Percentiles rank a stretch among this genome's conserved stretches.
phyloP scores from a whole-genome alignment of 2,113 vertebrate species.

The Herpailurus yagouaroundi region DNA sequence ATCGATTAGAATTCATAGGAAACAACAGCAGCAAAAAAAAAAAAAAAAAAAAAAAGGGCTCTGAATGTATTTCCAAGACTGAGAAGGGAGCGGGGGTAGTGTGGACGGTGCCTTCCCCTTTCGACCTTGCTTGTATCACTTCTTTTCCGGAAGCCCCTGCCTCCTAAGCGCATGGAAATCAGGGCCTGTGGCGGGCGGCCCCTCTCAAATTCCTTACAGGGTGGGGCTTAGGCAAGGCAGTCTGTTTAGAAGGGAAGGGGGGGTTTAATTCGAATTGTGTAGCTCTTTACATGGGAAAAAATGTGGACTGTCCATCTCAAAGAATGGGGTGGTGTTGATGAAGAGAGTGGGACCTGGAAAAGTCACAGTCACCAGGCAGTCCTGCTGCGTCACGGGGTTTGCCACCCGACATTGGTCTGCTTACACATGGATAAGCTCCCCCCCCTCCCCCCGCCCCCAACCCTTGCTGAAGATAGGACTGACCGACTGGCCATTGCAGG shows the following conservation, averaged over 20 bases:
- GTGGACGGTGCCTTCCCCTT: neutral
- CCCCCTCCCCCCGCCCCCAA: fast-evolving
- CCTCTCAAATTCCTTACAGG: neutral
- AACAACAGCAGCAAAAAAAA: neutral
- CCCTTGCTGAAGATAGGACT: neutral
- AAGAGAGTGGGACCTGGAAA: neutral
- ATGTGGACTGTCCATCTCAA: neutral
- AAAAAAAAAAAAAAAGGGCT: neutral
- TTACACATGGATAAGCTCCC: too few relatives aligned
- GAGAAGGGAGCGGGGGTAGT: neutral
- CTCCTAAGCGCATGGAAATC: neutral
- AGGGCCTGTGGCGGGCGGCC: neutral
- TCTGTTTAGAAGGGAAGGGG: neutral
- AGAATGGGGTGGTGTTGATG: neutral
- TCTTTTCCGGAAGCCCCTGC: neutral
- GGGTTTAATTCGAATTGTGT: neutral
- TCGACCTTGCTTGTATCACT: neutral
- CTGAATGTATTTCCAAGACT: neutral
- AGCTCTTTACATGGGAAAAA: neutral
- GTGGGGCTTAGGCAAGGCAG: neutral
- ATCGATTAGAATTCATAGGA: neutral
- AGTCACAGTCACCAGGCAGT: neutral
- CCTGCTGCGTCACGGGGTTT: neutral
- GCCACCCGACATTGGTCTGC: neutral
- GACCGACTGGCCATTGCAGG: neutral